Evolutionary conservation across 2,888 invertebrate species (phyloP), one percentile per base, ranked within the genome.

Genomic region (Dascillus cervinus): DNA sequence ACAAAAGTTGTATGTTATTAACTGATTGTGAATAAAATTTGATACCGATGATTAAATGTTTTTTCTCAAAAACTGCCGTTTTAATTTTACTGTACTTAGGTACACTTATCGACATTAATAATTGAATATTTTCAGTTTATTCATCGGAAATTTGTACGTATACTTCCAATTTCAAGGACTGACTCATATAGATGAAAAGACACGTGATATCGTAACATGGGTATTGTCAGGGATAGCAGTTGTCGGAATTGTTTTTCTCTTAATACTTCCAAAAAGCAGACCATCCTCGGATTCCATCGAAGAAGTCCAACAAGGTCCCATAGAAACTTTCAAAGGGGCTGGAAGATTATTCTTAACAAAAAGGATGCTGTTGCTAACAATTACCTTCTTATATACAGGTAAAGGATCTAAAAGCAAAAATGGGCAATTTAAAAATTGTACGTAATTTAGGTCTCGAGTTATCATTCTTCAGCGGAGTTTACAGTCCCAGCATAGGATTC

Each of bases 401-500:
- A 58, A 58, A 61, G 46, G 20, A n/a, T 17, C 17, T 17, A 13
- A 14, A 11, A n/a, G n/a, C n/a, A n/a, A n/a, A n/a, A n/a, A n/a
- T n/a, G n/a, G n/a, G n/a, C n/a, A n/a, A n/a, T n/a, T n/a, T n/a
- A n/a, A n/a, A n/a, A n/a, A n/a, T n/a, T n/a, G n/a, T n/a, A n/a
- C n/a, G n/a, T n/a, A n/a, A n/a, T n/a, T 34, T 61, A 88, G 92
- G 97, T 12, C 66, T 96, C 32, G 92, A 90, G 58, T 64, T 94
- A 22, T 92, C 94, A 0, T 97, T 97, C 72, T 95, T 87, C 70
- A 92, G 92, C 55, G 94, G 94, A 0, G 94, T 98, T 1, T 98
- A 96, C 67, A 88, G 95, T 14, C 76, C 92, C 0, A 82, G 88
- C 46, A 82, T 98, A 41, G 91, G 94, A 0, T 89, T 89, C 59